Evolutionary conservation across 2,888 invertebrate species (phyloP), one percentile per base, ranked within the genome.

Genomic region (Nomada ferruginata): DNA sequence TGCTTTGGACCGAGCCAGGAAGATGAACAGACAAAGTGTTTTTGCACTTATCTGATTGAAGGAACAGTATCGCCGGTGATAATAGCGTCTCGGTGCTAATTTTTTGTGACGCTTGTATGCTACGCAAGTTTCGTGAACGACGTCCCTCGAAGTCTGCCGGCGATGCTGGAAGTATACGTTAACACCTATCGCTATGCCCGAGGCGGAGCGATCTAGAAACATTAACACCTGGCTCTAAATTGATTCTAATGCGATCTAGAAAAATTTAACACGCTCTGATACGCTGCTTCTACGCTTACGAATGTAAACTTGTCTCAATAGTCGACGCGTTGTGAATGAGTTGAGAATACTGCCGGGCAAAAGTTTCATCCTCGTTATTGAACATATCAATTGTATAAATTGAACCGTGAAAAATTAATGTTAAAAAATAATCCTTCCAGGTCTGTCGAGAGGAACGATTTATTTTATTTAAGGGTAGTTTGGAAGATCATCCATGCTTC

Each of bases 171-270:
- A 0, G 1, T 50, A 63, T 1, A 4, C 13, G 50, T 77, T 69
- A 79, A 63, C 78, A 52, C 57, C 15, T 36, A 11, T 29, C 0
- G 13, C 29, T 57, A 10, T 23, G 36, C 18, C 29, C 23, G 36
- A 57, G 11, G 36, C 13, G 10, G 13, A 10, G 47, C 59, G 79
- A 77, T 79, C 69, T 59, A 26, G 60, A 59, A 65, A 52, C 50
- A 52, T 79, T 79, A 79, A 73, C 80, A 72, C 79, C 68, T 59
- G 42, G 18, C 36, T 26, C 53, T 20, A 20, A 29, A 53, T 78
- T 71, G 44, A 20, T 2, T 15, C 23, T 75, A n/a, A 20, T 3
- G 11, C 36, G 61, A 70, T 64, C 47, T 23, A 68, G 57, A 59
- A 74, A 36, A 66, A 47, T 42, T 66, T 50, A 52, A 50, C 66